Base-by-base conservation (phyloP, 2,888 invertebrate genomes). In the Carabus problematicus region DNA sequence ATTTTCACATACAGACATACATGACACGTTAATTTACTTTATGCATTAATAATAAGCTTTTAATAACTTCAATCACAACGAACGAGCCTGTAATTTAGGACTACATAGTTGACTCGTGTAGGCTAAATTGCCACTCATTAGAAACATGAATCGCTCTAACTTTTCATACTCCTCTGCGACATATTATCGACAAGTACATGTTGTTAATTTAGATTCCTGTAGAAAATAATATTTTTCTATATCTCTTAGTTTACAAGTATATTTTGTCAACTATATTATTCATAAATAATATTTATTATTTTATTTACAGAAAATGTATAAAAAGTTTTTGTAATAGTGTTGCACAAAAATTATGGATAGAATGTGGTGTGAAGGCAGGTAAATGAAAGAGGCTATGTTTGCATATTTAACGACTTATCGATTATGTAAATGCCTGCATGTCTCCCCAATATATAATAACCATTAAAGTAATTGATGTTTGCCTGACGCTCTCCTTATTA, bases 401-500 rank as follows among this genome's bases (percentile, higher is more conserved):
- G 67, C 67, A 67, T 67, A 67, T 60, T 60, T 67, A 67, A 67
- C 59, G 67, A 67, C 60, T 19, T 67, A 67, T 67, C 67, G 67
- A 67, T 67, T 67, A 67, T 67, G 67, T 52, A 67, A 67, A 67
- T 67, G 67, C 40, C 60, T 42, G 29, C 54, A 54, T 54, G 54
- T 67, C 49, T 49, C 60, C 41, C 60, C 67, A 39, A 60, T 60
- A 67, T 67, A 75, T 73, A 73, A 72, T 73, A 74, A 73, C 74
- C 75, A 75, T 75, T 75, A 75, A 74, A 74, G 74, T 75, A 75
- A 75, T 75, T 75, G 74, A 74, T 75, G 75, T 75, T 75, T 67
- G 67, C 60, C 29, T 60, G 45, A 49, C 52, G 67, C 58, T 60
- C 60, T 59, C 60, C 60, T 67, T 67, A 67, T 60, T 67, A 67